Conservation (phyloP, 2,888 invertebrate genomes). For the Lasioglossum morio region DNA sequence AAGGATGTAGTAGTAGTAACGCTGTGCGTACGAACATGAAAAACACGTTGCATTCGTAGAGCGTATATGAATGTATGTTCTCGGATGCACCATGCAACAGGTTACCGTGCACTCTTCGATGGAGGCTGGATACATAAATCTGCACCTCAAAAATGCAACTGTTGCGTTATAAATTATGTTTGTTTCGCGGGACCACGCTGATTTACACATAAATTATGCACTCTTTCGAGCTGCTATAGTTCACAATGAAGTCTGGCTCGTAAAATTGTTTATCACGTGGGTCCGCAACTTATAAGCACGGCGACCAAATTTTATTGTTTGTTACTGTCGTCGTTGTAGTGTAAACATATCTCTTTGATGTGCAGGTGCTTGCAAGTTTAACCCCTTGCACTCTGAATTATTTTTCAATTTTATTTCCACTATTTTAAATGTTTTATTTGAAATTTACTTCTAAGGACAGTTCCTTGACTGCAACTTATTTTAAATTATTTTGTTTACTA, state of each 20-base stretch:
- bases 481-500: too few relatives aligned
- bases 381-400: too few relatives aligned
- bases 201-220: constrained; percentile 47
- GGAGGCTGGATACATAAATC: constrained; percentile 46
- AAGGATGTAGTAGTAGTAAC: not conserved
- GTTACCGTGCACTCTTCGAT: constrained; percentile 16
- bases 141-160: constrained; percentile 17
- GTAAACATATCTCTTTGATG: constrained; percentile 15
- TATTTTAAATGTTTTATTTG: too few relatives aligned
- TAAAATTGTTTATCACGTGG: constrained; percentile 39
- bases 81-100: constrained; percentile 28
- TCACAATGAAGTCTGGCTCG: constrained; percentile 11
- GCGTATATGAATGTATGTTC: constrained; percentile 7
- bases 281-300: constrained; percentile 26
- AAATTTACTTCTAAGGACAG: too few relatives aligned
- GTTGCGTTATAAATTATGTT: constrained; percentile 39
- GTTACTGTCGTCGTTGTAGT: constrained; percentile 8
- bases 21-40: not conserved
- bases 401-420: too few relatives aligned
- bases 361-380: not conserved
- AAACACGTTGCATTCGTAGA: constrained; percentile 19
- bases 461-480: too few relatives aligned
- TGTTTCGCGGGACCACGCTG: constrained; percentile 14
- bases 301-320: not conserved
- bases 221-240: not conserved